Evolutionary conservation across 2,888 invertebrate genomes (phyloP).

Genomic region (Hemicrepidius hirtus): DNA sequence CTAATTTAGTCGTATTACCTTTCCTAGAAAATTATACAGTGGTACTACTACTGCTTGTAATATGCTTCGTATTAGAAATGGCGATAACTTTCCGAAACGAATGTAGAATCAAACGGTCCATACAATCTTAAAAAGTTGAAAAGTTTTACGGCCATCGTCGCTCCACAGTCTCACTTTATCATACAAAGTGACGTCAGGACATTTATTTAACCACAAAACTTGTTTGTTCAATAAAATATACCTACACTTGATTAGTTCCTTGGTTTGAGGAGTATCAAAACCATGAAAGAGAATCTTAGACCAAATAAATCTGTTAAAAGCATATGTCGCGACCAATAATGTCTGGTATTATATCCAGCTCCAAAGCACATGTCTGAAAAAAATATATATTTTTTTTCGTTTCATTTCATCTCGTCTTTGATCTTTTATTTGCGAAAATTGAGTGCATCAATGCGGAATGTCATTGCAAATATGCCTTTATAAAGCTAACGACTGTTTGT

Average conservation of each 20-base stretch:
- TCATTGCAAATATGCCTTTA: too few relatives aligned
- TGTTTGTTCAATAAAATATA: conserved; percentile 12
- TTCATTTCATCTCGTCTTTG: not conserved
- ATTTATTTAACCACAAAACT: not conserved
- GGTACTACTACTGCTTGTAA: too few relatives aligned
- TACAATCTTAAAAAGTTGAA: not conserved
- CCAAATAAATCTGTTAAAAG: not conserved
- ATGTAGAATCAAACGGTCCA: not conserved
- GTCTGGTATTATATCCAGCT: not conserved
- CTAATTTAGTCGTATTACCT: too few relatives aligned
- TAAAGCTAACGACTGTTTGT: too few relatives aligned
- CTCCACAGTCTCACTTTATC: not conserved
- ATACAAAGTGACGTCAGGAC: not conserved
- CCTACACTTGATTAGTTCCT: conserved; percentile 16
- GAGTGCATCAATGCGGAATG: too few relatives aligned
- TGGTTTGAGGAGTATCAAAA: not conserved
- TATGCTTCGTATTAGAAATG: too few relatives aligned
- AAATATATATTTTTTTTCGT: not conserved
- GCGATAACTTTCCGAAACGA: too few relatives aligned
- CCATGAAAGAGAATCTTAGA: conserved; percentile 3
- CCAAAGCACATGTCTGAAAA: conserved; percentile 4
- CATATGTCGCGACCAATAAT: not conserved
- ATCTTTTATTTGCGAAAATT: not conserved
- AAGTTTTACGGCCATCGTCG: not conserved
- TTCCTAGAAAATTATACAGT: too few relatives aligned